phyloP scores from a whole-genome alignment of 2,888 invertebrate genomes.

The Rutpela maculata region DNA sequence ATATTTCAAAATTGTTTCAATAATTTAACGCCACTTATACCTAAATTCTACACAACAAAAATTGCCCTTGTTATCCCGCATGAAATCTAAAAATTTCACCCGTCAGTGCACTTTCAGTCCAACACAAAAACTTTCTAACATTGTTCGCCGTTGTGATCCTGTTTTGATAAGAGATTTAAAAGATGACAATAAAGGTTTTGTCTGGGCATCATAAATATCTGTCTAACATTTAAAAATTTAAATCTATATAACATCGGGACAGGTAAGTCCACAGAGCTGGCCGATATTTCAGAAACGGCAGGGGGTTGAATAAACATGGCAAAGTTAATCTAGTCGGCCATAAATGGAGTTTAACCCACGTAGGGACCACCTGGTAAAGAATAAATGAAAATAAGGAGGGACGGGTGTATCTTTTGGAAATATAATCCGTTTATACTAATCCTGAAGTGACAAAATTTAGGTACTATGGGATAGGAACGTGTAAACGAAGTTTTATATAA shows the following conservation, averaged over 20 bases:
- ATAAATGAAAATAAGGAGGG: constrained; percentile 15
- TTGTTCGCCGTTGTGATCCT: neutral
- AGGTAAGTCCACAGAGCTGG: constrained; percentile 42
- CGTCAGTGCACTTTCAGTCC: neutral
- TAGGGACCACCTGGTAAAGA: constrained; percentile 31
- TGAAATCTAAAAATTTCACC: neutral
- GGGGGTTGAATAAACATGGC: constrained; percentile 57
- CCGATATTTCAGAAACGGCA: constrained; percentile 55
- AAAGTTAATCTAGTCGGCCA: constrained; percentile 39
- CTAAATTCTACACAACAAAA: neutral
- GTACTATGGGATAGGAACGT: neutral
- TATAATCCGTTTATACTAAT: constrained; percentile 3
- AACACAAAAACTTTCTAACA: constrained; percentile 15
- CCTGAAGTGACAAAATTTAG: neutral
- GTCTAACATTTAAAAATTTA: constrained; percentile 49
- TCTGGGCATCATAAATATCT: constrained; percentile 54
- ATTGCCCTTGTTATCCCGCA: neutral
- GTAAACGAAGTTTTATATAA: neutral
- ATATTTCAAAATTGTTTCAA: neutral
- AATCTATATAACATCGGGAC: constrained; percentile 29
- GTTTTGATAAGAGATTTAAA: constrained; percentile 27
- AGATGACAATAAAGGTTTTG: constrained; percentile 37
- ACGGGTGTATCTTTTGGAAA: neutral
- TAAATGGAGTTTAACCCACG: constrained; percentile 9
- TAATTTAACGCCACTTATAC: neutral